phyloP scores from a whole-genome alignment of 2,888 invertebrate species.

The Plagodis dolabraria region DNA sequence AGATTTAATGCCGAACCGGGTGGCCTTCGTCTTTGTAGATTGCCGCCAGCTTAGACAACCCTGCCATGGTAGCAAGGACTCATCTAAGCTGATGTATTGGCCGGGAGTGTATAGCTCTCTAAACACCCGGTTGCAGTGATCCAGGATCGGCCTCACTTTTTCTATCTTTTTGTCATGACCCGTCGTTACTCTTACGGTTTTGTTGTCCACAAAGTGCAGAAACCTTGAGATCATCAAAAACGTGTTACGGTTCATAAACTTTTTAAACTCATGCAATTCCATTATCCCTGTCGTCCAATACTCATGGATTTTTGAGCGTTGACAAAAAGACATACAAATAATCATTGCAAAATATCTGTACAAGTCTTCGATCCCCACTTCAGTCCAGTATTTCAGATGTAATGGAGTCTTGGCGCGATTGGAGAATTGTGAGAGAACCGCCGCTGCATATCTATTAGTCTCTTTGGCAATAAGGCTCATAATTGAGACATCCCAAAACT shows the following conservation, averaged over 20 bases:
- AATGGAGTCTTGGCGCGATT: background rate
- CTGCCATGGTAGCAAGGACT: slow-evolving; percentile 7
- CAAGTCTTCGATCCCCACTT: background rate
- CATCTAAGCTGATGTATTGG: slow-evolving; percentile 4
- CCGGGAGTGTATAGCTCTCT: background rate
- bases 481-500: background rate
- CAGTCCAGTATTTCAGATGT: background rate
- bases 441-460: background rate
- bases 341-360: background rate
- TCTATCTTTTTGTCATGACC: background rate
- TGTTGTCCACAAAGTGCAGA: background rate
- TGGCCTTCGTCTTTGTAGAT: slow-evolving; percentile 1
- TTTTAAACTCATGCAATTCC: background rate
- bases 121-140: slow-evolving; percentile 1
- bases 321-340: background rate
- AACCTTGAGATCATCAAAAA: background rate
- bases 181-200: background rate
- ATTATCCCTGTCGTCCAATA: background rate
- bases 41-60: slow-evolving; percentile 2
- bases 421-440: background rate
- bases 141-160: background rate
- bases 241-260: background rate
- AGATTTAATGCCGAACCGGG: slow-evolving; percentile 1
- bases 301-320: background rate
- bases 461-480: background rate